phyloP scores from a whole-genome alignment of 2,797 vertebrate species.

The Xiphophorus birchmanni region DNA sequence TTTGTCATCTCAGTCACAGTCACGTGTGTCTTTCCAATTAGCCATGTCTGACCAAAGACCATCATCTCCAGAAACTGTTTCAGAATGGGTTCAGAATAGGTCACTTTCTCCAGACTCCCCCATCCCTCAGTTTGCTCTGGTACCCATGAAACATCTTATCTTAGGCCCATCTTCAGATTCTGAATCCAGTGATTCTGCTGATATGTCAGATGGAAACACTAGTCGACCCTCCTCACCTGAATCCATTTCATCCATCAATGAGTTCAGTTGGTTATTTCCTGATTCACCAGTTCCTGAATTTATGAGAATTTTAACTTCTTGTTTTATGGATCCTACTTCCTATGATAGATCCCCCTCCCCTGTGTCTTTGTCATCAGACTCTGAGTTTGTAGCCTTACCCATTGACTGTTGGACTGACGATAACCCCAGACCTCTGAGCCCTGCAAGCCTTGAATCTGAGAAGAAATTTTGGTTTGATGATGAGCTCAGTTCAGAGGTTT shows the following conservation, averaged over 20 bases:
- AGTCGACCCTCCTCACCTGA: conserved; percentile 66
- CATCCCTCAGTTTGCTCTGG: conserved; percentile 60
- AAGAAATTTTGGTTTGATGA: conserved; percentile 35
- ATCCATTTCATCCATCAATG: conserved; percentile 64
- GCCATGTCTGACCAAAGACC: conserved; percentile 45
- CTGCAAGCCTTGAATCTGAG: conserved; percentile 62
- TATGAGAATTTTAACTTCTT: conserved; percentile 71
- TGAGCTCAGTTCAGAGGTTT: conserved; percentile 28
- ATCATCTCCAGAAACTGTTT: conserved; percentile 72
- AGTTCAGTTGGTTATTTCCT: conserved; percentile 62
- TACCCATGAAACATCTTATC: conserved; percentile 17
- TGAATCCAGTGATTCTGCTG: conserved; percentile 54
- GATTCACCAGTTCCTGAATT: conserved; percentile 77
- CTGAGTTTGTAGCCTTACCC: conserved; percentile 62
- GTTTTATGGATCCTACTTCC: conserved; percentile 54
- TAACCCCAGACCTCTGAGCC: conserved; percentile 61
- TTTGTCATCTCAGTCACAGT: conserved; percentile 46
- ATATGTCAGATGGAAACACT: conserved; percentile 36
- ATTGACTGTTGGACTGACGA: conserved; percentile 69
- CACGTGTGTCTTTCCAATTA: conserved; percentile 47
- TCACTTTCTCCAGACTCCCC: conserved; percentile 74
- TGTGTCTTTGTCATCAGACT: conserved; percentile 68
- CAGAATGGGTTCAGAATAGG: conserved; percentile 54
- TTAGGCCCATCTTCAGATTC: conserved; percentile 57
- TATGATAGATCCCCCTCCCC: conserved; percentile 65